Base-by-base conservation (phyloP, 2,797 vertebrate genomes). In the Limnodromus scolopaceus region DNA sequence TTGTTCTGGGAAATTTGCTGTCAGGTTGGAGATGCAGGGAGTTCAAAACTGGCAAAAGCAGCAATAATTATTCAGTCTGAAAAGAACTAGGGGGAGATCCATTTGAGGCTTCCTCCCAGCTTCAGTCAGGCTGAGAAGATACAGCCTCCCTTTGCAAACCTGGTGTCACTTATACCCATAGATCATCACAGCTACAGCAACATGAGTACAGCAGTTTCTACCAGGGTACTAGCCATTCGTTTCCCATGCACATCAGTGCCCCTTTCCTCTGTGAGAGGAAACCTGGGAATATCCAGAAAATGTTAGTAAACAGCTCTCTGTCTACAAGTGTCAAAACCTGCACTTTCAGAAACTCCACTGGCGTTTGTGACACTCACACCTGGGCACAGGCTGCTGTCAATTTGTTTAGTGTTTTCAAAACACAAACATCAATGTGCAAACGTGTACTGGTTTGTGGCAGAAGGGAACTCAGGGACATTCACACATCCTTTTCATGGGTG, bases 201-300 rank as follows among this genome's bases (percentile, higher is more conserved):
- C 11, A 4, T 0, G 2, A 30, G 34, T 14, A 20, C 12, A 30
- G 57, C 57, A 18, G 25, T 39, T 87, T 69, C 45, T 64, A 2
- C 24, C 45, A 24, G 28, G 16, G 24, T 55, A 61, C 15, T 13
- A 43, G 41, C 16, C 36, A 9, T 41, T 89, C 45, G 15, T 88
- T 45, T 77, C 45, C 36, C 1, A 0, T 45, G 36, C 53, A 24
- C 1, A 0, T 30, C 3, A 1, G 7, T 66, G 27, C 20, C 39
- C 25, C 17, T 84, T 84, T 68, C 54, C 49, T 68, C 4, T 1
- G 51, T n/a, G 51, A 22, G 27, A 54, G 72, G 38, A 63, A 79
- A 55, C 32, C 77, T 64, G 61, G 53, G 39, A 91, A 28, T 63
- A 66, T 43, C 22, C 68, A 74, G 65, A 55, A 90, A 15, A 30